phyloP scores from a whole-genome alignment of 1,140 invertebrate genomes.

The Drosophila pruinosa region DNA sequence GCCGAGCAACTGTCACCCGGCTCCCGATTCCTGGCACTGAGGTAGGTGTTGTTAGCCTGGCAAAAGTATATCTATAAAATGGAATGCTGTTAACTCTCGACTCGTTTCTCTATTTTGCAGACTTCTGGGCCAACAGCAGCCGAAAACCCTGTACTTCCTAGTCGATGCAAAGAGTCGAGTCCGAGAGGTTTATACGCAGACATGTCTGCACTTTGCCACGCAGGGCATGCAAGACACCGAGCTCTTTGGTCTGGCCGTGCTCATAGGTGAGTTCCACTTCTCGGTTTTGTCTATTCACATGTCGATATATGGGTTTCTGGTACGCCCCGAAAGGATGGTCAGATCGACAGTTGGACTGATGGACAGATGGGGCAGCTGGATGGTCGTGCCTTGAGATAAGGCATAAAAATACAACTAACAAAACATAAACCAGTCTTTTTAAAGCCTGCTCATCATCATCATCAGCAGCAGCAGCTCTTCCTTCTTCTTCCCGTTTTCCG shows the following conservation, averaged over 20 bases:
- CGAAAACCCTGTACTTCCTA: conserved; percentile 83
- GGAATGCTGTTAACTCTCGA: background rate
- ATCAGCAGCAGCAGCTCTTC: conserved; percentile 19
- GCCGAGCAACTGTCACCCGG: conserved; percentile 83
- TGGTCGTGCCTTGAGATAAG: conserved; percentile 53
- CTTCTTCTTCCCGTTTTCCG: conserved; percentile 13
- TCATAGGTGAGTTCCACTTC: conserved; percentile 90
- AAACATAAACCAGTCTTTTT: conserved; percentile 80
- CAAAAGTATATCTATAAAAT: background rate
- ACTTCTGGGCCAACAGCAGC: conserved; percentile 82
- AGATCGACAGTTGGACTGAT: conserved; percentile 24
- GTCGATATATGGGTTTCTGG: conserved; percentile 22
- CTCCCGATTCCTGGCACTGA: conserved; percentile 82
- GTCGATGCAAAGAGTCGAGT: conserved; percentile 91
- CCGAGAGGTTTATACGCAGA: conserved; percentile 91
- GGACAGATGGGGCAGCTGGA: conserved; percentile 26
- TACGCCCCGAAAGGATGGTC: conserved; percentile 6
- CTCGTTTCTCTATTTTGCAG: conserved; percentile 40
- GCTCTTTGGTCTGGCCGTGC: conserved; percentile 91
- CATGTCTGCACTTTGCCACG: conserved; percentile 89
- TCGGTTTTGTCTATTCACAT: background rate
- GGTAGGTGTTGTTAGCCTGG: conserved; percentile 36
- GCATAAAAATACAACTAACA: conserved; percentile 79
- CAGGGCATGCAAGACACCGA: conserved; percentile 92
- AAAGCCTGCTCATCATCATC: conserved; percentile 77